phyloP scores from a whole-genome alignment of 2,113 vertebrate genomes.

The rat (Rattus norvegicus) region DNA sequence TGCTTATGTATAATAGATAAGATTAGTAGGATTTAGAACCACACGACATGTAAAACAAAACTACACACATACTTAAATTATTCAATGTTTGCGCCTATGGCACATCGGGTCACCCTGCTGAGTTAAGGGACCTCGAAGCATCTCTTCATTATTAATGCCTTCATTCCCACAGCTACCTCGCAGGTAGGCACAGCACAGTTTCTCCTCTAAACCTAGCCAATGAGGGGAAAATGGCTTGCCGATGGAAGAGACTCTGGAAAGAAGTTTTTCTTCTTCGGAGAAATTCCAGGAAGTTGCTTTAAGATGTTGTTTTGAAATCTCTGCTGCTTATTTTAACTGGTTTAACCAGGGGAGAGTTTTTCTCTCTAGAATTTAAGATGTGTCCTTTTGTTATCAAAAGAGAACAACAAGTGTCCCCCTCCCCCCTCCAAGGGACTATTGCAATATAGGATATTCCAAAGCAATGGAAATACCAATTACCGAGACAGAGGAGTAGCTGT shows the following conservation, averaged over 20 bases:
- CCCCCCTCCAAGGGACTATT: not conserved
- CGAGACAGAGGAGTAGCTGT: not conserved
- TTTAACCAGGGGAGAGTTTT: not conserved
- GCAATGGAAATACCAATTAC: slow-evolving; percentile 13
- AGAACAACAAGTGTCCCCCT: not conserved
- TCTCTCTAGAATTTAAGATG: slow-evolving; percentile 18
- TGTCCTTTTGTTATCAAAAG: slow-evolving; percentile 36
- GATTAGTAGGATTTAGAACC: slow-evolving; percentile 58
- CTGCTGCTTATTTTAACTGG: slow-evolving; percentile 43
- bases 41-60: slow-evolving; percentile 56
- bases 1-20: slow-evolving; percentile 49
- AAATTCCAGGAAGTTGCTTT: slow-evolving; percentile 44
- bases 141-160: slow-evolving; percentile 57
- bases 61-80: slow-evolving; percentile 63
- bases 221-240: slow-evolving; percentile 23
- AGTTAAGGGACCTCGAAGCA: slow-evolving; percentile 39
- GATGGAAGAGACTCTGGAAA: slow-evolving; percentile 11
- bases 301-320: slow-evolving; percentile 45
- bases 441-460: slow-evolving; percentile 6
- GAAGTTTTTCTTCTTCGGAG: slow-evolving; percentile 6
- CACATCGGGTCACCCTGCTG: slow-evolving; percentile 3
- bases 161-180: slow-evolving; percentile 27
- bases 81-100: slow-evolving; percentile 29
- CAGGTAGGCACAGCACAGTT: not conserved
- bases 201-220: slow-evolving; percentile 4